A percentile compares a stretch with the other conserved stretches of the same genome.
Evolutionary conservation across 2,888 invertebrate species (phyloP).

Genomic region (Lasioglossum marginatum): DNA sequence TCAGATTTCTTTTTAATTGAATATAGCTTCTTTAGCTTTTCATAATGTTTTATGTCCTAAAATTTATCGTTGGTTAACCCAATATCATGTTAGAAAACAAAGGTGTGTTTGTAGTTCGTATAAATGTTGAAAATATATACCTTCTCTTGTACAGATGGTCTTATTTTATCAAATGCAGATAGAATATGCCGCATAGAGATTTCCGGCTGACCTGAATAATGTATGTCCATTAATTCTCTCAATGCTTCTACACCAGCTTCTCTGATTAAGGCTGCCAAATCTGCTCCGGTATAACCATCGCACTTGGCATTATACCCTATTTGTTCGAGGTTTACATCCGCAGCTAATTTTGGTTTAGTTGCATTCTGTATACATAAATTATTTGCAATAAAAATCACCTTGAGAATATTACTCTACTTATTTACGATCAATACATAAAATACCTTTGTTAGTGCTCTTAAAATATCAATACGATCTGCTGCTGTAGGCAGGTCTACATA

Average conservation of each 20-base stretch:
- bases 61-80: conserved; percentile 38
- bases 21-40: conserved; percentile 89
- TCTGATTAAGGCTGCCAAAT: conserved; percentile 94
- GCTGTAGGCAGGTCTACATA: conserved; percentile 95
- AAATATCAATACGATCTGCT: conserved; percentile 93
- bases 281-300: conserved; percentile 96
- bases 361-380: conserved; percentile 87
- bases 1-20: conserved; percentile 86
- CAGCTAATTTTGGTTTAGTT: conserved; percentile 90
- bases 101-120: not conserved
- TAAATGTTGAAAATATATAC: conserved; percentile 80
- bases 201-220: conserved; percentile 84
- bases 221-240: conserved; percentile 89
- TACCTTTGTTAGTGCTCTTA: conserved; percentile 95
- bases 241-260: conserved; percentile 94
- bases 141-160: conserved; percentile 94
- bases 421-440: not conserved
- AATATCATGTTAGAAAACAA: not conserved
- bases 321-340: conserved; percentile 90
- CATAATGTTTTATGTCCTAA: conserved; percentile 91
- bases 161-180: conserved; percentile 91
- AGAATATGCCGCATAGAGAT: conserved; percentile 91
- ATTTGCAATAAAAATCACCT: not conserved
- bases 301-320: conserved; percentile 89
- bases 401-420: not conserved